Base-by-base conservation (phyloP, 1,140 invertebrate species). In the Heliconius hermathena region DNA sequence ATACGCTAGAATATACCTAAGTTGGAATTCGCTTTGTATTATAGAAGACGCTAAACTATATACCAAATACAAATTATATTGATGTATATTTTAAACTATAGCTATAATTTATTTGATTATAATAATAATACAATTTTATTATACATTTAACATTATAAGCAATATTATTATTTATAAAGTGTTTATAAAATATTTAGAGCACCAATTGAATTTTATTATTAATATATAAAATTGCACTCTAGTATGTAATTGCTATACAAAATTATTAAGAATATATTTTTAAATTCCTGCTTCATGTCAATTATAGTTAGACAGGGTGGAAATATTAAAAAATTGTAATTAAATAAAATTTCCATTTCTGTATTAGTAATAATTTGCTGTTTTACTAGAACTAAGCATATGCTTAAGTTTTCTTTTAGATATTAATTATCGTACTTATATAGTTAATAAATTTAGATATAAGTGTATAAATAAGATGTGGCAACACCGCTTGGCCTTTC, bases 401-500 rank as follows among this genome's bases (percentile, higher is more conserved):
- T 76, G 74, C 74, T 80, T 80, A 80, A 38, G 22, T 41, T 57
- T 73, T 73, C 20, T 57, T 73, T 71, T 60, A 73, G 70, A 41
- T 71, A 49, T 49, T 78, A 26, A 78, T 70, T 36, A 49, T 49
- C 87, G 85, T 90, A 90, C 85, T 90, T 91, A 90, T 36, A 77
- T 81, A 81, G 73, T 26, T 22, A 66, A 73, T 38, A 81, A 52
- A 83, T 86, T 84, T 79, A 77, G 41, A 41, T 75, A 73, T 78
- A 83, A 82, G 75, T 81, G 83, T 82, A 81, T 87, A 76, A 77
- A 84, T 87, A 84, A 90, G 87, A 91, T 88, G 82, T 94, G 93
- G 93, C 92, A 94, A 94, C 93, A 94, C 93, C 93, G 93, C 93
- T 94, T 94, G 93, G 93, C 93, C 93, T 94, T 94, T 92, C 87